These are phyloP conservation scores for Chaitophorus viminalis DNA, from an alignment of 2,888 invertebrate genomes.

Conservation along the genomic window DNA sequence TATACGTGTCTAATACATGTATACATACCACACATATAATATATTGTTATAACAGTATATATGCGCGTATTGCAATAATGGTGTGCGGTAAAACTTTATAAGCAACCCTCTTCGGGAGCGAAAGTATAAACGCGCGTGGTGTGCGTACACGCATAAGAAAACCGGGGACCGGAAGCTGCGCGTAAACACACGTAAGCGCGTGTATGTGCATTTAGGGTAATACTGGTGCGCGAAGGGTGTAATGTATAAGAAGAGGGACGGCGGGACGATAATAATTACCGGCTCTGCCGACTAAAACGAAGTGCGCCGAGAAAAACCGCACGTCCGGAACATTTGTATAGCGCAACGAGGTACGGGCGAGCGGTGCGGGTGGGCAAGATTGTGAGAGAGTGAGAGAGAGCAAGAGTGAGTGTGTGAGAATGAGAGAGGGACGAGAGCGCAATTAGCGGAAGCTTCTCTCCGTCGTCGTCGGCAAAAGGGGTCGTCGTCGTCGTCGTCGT, in stretches of 20 bases:
- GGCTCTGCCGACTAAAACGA: constrained; percentile 59
- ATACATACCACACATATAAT: too few species aligned
- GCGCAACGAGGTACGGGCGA: background rate
- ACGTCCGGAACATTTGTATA: constrained; percentile 60
- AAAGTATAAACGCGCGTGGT: constrained; percentile 27
- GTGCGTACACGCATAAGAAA: constrained; percentile 9
- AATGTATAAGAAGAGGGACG: too few species aligned
- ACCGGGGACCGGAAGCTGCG: constrained; percentile 14
- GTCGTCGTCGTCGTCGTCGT: constrained; percentile 22
- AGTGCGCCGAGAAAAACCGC: constrained; percentile 60
- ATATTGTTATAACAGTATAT: constrained; percentile 12
- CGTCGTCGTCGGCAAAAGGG: constrained; percentile 34
- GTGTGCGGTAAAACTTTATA: constrained; percentile 56
- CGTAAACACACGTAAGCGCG: background rate
- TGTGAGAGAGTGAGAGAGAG: background rate
- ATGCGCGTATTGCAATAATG: constrained; percentile 55
- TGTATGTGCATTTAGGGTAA: background rate
- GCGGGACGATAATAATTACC: constrained; percentile 56
- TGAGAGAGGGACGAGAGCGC: constrained; percentile 62
- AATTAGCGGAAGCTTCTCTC: constrained; percentile 60
- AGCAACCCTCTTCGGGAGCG: background rate
- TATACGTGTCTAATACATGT: too few species aligned
- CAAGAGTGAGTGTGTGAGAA: constrained; percentile 61
- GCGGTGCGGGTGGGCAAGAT: constrained; percentile 34
- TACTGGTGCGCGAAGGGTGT: background rate